Percentiles rank a stretch among this genome's conserved stretches.
Conservation (phyloP, 1,140 invertebrate genomes). For the Lordiphosa mommai region DNA sequence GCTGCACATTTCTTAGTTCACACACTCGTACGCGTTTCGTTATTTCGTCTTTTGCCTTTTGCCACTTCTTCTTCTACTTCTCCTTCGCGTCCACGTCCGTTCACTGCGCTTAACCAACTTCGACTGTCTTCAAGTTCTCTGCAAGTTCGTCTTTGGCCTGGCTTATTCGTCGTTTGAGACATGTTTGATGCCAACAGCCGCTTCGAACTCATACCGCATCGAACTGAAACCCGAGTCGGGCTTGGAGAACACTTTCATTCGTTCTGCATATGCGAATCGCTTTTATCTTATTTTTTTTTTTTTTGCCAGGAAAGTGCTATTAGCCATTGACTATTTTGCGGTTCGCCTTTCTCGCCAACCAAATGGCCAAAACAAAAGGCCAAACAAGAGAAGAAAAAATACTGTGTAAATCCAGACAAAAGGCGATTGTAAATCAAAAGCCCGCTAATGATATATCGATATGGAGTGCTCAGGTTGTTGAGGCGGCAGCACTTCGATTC, state of each 20-base stretch:
- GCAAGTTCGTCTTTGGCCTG: slow-evolving; percentile 63
- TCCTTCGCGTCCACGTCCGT: slow-evolving; percentile 58
- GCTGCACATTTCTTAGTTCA: slow-evolving; percentile 43
- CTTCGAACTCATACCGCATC: slow-evolving; percentile 8
- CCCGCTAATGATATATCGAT: slow-evolving; percentile 73
- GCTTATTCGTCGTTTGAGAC: slow-evolving; percentile 52
- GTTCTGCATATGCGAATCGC: slow-evolving; percentile 54
- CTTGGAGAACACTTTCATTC: slow-evolving; percentile 68
- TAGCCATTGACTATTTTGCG: slow-evolving; percentile 38
- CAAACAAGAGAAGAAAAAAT: slow-evolving; percentile 15
- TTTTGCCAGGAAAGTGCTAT: slow-evolving; percentile 54
- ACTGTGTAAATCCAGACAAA: slow-evolving; percentile 31
- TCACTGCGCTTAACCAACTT: slow-evolving; percentile 56
- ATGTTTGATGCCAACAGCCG: slow-evolving; percentile 39
- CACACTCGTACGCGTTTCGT: slow-evolving; percentile 18
- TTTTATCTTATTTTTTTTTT: too few relatives aligned
- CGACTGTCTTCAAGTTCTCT: slow-evolving; percentile 47
- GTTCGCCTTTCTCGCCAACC: slow-evolving; percentile 23
- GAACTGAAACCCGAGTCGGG: slow-evolving; percentile 27
- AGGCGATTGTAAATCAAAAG: slow-evolving; percentile 72
- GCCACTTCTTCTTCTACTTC: slow-evolving; percentile 3
- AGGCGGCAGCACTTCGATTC: slow-evolving; percentile 19
- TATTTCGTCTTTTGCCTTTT: slow-evolving; percentile 9
- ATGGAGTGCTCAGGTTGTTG: slow-evolving; percentile 11
- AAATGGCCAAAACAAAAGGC: slow-evolving; percentile 49